These are phyloP conservation scores for Bombycilla garrulus DNA, from an alignment of 2,113 vertebrate species.

Conservation along the genomic window DNA sequence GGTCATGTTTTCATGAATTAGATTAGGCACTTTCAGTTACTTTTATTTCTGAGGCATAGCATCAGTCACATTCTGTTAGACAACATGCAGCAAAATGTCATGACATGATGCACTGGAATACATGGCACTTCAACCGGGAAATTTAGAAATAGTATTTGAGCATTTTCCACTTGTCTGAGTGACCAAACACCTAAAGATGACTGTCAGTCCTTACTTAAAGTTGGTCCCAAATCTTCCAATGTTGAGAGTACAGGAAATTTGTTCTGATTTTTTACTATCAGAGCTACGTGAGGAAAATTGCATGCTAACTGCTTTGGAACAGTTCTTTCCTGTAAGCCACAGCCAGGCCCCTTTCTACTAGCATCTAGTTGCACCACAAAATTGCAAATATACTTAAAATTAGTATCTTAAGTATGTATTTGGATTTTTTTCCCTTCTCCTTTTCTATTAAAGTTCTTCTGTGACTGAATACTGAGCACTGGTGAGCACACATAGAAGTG, in stretches of 20 bases:
- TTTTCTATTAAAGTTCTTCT: background rate
- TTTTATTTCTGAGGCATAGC: constrained; percentile 22
- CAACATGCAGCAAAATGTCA: background rate
- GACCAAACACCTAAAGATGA: background rate
- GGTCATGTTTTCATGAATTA: constrained; percentile 51
- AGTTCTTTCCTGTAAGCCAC: background rate
- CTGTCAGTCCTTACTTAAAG: background rate
- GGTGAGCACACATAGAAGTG: background rate
- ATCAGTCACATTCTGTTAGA: constrained; percentile 46
- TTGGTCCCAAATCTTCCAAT: background rate
- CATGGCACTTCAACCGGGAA: background rate
- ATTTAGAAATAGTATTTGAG: background rate
- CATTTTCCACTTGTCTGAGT: constrained; percentile 14
- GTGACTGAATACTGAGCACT: background rate
- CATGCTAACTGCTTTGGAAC: background rate
- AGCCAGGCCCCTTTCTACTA: background rate
- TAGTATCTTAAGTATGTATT: background rate
- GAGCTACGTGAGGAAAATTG: background rate
- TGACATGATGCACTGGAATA: constrained; percentile 4
- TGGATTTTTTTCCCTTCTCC: background rate
- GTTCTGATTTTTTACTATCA: background rate
- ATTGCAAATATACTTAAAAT: background rate
- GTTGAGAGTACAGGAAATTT: background rate
- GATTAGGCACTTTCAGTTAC: constrained; percentile 45
- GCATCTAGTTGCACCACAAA: background rate